Base-by-base conservation (phyloP, 2,797 vertebrate genomes). In the Cetoscarus ocellatus region DNA sequence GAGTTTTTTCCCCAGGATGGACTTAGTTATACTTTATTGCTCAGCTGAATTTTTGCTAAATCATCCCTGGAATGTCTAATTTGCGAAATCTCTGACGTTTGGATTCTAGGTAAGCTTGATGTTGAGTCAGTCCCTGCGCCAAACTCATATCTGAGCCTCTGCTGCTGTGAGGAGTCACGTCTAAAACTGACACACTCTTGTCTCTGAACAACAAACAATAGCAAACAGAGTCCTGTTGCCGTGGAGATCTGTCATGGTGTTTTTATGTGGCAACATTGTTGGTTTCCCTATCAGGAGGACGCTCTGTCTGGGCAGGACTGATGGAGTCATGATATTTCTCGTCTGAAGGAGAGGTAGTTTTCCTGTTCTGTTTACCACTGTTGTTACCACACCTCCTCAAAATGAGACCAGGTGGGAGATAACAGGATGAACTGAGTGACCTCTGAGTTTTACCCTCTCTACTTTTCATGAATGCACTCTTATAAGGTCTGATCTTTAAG, bases 141-240 rank as follows among this genome's bases (percentile, higher is more conserved):
- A 8, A 47, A 42, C 75, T 71, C 77, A 43, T 78, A 79, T 84
- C 72, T 73, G 36, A 72, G 61, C 60, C 2, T 39, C 69, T 0
- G 50, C 48, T 27, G 44, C 70, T 0, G 49, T 50, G 48, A 71
- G 60, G 67, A 89, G 75, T 87, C 77, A 77, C 18, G 61, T 80
- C 87, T 73, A 64, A 51, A 60, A 85, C 87, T 83, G 87, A 89
- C 83, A 79, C 73, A 40, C 84, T 84, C 79, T 90, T 88, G 87
- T 91, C 80, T 86, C 82, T 43, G 65, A 85, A 80, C 84, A 75
- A 66, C 87, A 88, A 90, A 90, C 91, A 91, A 80, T 82, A 36
- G 43, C 77, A 92, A 92, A 94, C 91, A 94, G 76, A 89, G 80
- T 59, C 66, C 62, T 0, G 90, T 91, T 71, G 77, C 83, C 80